These are phyloP conservation scores for Smithornis capensis DNA, from an alignment of 2,113 vertebrate species.

Conservation along the genomic window DNA sequence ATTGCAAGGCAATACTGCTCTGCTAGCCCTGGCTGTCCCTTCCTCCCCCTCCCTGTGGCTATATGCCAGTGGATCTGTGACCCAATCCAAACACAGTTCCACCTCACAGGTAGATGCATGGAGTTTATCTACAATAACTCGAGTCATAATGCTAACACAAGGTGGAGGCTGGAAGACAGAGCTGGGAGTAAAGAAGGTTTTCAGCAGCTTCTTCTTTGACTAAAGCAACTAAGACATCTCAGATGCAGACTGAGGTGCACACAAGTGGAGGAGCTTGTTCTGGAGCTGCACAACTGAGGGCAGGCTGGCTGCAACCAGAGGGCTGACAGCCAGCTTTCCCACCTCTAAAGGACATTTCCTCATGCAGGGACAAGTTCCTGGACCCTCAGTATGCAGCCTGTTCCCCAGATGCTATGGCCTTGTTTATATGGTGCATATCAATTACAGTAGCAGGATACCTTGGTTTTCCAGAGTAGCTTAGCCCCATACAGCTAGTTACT, in stretches of 20 bases:
- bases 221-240: neutral
- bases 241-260: neutral
- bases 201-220: neutral
- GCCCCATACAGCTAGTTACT: neutral
- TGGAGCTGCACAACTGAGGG: neutral
- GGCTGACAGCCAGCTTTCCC: neutral
- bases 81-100: accelerated
- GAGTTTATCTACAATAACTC: neutral
- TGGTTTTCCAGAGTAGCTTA: neutral
- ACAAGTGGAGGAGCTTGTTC: neutral
- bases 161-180: neutral
- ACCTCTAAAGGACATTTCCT: neutral
- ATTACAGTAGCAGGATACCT: neutral
- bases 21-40: neutral
- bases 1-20: neutral
- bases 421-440: neutral
- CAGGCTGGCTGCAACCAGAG: neutral
- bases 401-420: neutral
- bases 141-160: neutral
- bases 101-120: neutral
- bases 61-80: neutral
- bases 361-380: neutral
- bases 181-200: neutral
- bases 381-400: neutral
- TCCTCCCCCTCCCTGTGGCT: neutral